A percentile compares a stretch with the other conserved stretches of the same genome.
Conservation (phyloP, 2,888 invertebrate species). For the Trichacis sp. region DNA sequence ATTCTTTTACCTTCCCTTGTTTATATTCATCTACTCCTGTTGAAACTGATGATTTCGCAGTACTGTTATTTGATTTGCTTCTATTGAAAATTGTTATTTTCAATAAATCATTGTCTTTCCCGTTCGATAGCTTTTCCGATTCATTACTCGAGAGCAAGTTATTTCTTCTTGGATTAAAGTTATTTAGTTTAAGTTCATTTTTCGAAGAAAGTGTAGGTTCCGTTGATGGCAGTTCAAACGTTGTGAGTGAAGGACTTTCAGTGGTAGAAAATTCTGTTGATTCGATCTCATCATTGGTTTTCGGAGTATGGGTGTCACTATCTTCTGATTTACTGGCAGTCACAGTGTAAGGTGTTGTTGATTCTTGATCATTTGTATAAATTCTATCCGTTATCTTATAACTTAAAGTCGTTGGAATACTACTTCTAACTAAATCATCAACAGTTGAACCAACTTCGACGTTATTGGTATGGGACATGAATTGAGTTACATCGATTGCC, state of each 20-base stretch:
- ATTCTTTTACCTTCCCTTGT: neutral
- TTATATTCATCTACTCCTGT: neutral
- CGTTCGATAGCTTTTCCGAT: no score
- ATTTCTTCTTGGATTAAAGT: conserved; percentile 47
- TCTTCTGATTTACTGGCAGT: conserved; percentile 1
- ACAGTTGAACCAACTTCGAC: neutral
- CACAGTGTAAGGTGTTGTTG: conserved; percentile 16
- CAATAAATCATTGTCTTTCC: no score
- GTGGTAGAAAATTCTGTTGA: neutral
- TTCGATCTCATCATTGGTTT: neutral
- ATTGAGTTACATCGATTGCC: neutral
- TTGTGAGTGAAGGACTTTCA: neutral
- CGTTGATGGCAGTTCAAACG: conserved; percentile 6
- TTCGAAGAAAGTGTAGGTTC: neutral
- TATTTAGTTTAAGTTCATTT: neutral
- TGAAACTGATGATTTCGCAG: neutral
- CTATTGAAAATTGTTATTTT: no score
- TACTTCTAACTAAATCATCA: neutral
- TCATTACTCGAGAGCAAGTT: conserved; percentile 48
- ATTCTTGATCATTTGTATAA: neutral
- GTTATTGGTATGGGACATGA: neutral
- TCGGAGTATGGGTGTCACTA: conserved; percentile 13
- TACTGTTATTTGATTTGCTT: no score
- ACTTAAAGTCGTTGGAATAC: neutral
- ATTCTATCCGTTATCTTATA: neutral